Conservation (phyloP, 1,140 invertebrate genomes). For the Bombus affinis region DNA sequence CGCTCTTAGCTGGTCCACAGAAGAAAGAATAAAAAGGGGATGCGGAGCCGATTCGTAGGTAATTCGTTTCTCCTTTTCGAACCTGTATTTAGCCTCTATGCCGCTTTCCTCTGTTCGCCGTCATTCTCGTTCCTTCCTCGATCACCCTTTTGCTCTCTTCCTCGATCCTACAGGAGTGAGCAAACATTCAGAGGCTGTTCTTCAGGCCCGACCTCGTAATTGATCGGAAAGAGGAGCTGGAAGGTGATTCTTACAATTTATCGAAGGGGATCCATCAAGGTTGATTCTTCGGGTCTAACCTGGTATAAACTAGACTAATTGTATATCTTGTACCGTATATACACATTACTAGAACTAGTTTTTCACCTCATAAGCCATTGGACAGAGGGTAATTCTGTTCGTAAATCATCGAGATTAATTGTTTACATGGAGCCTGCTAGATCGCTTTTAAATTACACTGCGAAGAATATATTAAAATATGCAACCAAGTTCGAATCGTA, state of each 20-base stretch:
- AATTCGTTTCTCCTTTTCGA: constrained; percentile 73
- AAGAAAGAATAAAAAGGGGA: constrained; percentile 37
- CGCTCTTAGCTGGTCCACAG: constrained; percentile 50
- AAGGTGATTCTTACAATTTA: constrained; percentile 57
- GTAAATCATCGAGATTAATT: neutral
- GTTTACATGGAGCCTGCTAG: neutral
- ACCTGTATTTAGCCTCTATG: constrained; percentile 64
- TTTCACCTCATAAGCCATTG: neutral
- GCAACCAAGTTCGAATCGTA: neutral
- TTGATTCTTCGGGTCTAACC: constrained; percentile 1
- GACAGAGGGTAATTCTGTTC: neutral
- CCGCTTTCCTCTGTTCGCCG: constrained; percentile 6
- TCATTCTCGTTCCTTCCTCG: neutral
- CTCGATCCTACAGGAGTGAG: neutral
- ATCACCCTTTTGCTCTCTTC: too few species aligned
- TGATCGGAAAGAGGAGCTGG: constrained; percentile 49
- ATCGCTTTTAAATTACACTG: neutral
- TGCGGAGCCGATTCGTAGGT: constrained; percentile 63
- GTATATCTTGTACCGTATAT: too few species aligned
- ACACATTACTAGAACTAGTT: neutral
- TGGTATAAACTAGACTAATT: neutral
- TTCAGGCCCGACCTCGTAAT: constrained; percentile 43
- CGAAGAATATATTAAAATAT: neutral
- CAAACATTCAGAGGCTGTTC: constrained; percentile 41
- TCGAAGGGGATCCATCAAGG: constrained; percentile 10